phyloP scores from a whole-genome alignment of 2,888 invertebrate species.

The Eupithecia vulgata region DNA sequence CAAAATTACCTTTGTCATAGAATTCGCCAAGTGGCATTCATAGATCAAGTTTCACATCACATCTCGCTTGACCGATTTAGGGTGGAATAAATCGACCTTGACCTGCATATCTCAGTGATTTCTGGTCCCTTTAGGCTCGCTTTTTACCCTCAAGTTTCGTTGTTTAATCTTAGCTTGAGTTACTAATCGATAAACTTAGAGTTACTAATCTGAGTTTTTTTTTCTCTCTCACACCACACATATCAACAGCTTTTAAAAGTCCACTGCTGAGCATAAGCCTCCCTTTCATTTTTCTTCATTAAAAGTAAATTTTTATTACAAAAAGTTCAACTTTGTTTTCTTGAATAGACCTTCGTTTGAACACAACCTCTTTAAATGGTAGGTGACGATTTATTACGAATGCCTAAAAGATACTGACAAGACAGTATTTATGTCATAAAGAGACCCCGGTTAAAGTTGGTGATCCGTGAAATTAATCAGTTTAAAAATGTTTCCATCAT shows the following conservation, averaged over 20 bases:
- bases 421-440: neutral
- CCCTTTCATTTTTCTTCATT: neutral
- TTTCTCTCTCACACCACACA: too few relatives aligned
- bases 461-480: neutral
- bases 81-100: neutral
- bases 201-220: too few relatives aligned
- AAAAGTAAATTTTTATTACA: neutral
- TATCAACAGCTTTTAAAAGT: neutral
- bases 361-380: too few relatives aligned
- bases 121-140: neutral
- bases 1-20: neutral
- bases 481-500: neutral
- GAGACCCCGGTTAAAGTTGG: neutral
- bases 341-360: neutral
- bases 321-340: neutral
- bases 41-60: constrained; percentile 1
- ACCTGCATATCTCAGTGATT: constrained; percentile 1
- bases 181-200: too few relatives aligned
- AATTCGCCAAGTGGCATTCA: neutral
- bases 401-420: neutral
- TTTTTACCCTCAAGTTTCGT: neutral
- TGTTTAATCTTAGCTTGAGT: neutral
- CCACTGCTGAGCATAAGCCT: neutral
- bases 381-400: neutral
- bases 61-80: constrained; percentile 12